phyloP scores from a whole-genome alignment of 2,888 invertebrate species.

The Chirona hameri region DNA sequence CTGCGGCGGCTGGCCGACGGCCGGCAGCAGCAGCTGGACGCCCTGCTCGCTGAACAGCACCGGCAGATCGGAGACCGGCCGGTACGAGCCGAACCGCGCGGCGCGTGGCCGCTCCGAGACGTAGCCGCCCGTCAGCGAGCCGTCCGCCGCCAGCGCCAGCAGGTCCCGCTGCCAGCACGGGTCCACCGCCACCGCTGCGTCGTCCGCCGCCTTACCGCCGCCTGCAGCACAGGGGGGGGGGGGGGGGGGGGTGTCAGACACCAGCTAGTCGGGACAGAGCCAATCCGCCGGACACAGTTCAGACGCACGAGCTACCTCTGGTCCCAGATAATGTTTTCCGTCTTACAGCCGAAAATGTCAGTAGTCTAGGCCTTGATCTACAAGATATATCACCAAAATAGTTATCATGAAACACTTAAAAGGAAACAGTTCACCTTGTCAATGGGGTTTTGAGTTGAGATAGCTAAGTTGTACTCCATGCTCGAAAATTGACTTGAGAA shows the following conservation, averaged over 20 bases:
- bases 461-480: no score
- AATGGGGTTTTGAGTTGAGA: no score
- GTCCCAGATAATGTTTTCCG: no score
- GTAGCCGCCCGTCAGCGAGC: slow-evolving; percentile 33
- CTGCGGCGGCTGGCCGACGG: slow-evolving; percentile 52
- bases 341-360: no score
- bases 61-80: slow-evolving; percentile 65
- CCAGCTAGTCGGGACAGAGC: background rate
- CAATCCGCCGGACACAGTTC: background rate
- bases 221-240: background rate
- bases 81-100: slow-evolving; percentile 79
- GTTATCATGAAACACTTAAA: no score
- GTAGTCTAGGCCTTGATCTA: no score
- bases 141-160: background rate
- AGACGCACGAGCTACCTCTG: no score
- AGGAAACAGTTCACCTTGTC: no score
- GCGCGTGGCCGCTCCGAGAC: slow-evolving; percentile 62
- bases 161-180: background rate
- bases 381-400: no score
- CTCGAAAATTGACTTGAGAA: no score
- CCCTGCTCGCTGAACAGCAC: slow-evolving; percentile 50
- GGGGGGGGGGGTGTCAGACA: background rate
- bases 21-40: slow-evolving; percentile 50
- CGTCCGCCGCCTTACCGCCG: background rate
- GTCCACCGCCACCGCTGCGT: background rate